These are phyloP conservation scores for Rhadina sibilatrix DNA, from an alignment of 2,113 vertebrate genomes.

Conservation along the genomic window DNA sequence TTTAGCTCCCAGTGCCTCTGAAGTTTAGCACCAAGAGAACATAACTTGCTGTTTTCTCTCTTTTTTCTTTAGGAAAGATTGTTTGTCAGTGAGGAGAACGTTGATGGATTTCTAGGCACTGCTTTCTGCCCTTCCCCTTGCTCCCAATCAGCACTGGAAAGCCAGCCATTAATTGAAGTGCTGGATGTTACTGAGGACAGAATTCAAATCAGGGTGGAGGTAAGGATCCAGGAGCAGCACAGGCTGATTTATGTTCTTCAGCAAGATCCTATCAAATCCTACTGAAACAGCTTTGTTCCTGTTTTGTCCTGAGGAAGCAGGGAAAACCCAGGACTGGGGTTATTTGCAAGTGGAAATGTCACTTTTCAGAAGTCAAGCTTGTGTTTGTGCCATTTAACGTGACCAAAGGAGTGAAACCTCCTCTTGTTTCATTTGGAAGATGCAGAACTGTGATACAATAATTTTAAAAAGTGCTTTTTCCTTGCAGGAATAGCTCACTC, in stretches of 20 bases:
- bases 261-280: background rate
- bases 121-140: constrained; percentile 14
- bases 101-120: constrained; percentile 69
- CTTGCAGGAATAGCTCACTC: background rate
- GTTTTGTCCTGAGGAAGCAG: background rate
- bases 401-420: background rate
- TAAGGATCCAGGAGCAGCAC: constrained; percentile 42
- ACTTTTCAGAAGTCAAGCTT: background rate
- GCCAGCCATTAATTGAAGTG: constrained; percentile 70
- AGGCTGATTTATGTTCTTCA: background rate
- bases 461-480: background rate
- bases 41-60: background rate
- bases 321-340: background rate
- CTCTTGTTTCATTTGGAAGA: background rate
- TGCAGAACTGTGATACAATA: background rate
- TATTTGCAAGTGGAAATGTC: background rate
- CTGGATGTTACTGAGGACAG: constrained; percentile 68
- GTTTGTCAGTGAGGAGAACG: constrained; percentile 78
- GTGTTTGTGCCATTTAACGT: background rate
- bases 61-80: constrained; percentile 71
- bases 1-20: background rate
- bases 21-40: background rate
- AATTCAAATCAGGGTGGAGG: constrained; percentile 74
- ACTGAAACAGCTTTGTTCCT: background rate
- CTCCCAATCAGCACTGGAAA: background rate